These are phyloP conservation scores for Cavia porcellus DNA, from an alignment of 2,113 vertebrate species.

Conservation along the genomic window DNA sequence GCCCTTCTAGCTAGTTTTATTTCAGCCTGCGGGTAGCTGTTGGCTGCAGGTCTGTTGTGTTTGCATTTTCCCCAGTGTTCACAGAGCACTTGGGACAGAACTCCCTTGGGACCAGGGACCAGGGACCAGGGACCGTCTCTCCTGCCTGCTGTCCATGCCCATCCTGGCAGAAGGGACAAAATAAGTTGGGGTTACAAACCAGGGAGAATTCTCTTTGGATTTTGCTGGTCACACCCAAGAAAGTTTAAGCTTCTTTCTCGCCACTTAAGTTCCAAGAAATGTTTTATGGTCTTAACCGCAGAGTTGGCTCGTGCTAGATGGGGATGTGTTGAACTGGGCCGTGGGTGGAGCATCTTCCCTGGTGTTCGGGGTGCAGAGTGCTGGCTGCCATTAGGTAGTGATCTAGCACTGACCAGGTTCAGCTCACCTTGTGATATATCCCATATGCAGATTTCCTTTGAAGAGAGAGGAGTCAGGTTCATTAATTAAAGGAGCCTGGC, in stretches of 20 bases:
- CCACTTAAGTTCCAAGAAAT: slow-evolving; percentile 60
- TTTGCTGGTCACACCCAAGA: slow-evolving; percentile 65
- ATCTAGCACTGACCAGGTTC: slow-evolving; percentile 69
- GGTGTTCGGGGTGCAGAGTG: background rate
- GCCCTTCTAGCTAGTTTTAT: background rate
- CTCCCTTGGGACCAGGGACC: background rate
- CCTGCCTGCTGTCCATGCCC: background rate
- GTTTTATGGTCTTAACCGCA: slow-evolving; percentile 40
- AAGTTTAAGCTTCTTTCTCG: slow-evolving; percentile 59
- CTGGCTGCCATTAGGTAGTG: slow-evolving; percentile 13
- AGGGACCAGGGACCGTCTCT: background rate
- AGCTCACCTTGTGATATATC: slow-evolving; percentile 75
- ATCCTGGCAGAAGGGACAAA: background rate
- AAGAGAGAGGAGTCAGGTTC: slow-evolving; percentile 88
- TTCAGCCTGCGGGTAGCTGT: slow-evolving; percentile 4
- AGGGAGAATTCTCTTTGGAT: slow-evolving; percentile 50
- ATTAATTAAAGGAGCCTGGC: slow-evolving; percentile 92
- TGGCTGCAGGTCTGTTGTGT: background rate
- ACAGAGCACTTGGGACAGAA: background rate
- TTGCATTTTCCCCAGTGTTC: background rate
- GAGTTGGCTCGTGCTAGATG: background rate
- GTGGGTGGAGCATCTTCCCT: background rate
- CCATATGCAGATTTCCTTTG: slow-evolving; percentile 87
- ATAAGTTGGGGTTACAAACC: background rate
- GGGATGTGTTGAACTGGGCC: background rate